These are phyloP conservation scores for Argentina silus DNA, from an alignment of 2,797 vertebrate genomes.

Conservation along the genomic window DNA sequence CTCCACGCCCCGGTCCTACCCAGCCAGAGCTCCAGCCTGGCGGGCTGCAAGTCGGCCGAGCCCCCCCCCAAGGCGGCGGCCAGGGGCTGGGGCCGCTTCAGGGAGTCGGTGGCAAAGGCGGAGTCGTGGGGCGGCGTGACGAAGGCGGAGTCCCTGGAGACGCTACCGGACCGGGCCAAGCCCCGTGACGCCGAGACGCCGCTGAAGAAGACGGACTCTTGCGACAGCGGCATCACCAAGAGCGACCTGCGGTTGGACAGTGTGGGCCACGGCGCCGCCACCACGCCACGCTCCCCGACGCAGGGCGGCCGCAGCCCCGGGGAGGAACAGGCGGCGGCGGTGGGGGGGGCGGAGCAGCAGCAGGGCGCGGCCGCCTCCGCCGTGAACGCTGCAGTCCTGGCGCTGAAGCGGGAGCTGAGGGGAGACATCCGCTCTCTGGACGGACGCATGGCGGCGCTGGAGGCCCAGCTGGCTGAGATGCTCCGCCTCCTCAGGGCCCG, in stretches of 20 bases:
- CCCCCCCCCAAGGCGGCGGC: slow-evolving; percentile 72
- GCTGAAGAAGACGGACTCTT: slow-evolving; percentile 97
- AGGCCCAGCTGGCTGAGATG: slow-evolving; percentile 92
- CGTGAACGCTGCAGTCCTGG: slow-evolving; percentile 93
- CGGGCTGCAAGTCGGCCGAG: slow-evolving; percentile 74
- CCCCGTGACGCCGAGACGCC: slow-evolving; percentile 77
- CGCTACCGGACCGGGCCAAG: slow-evolving; percentile 54
- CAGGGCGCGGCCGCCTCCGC: too few relatives aligned
- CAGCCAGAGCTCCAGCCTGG: slow-evolving; percentile 52
- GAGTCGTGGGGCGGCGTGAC: slow-evolving; percentile 92
- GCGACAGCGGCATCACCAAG: slow-evolving; percentile 98
- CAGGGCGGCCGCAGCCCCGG: slow-evolving; percentile 93
- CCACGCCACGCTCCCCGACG: slow-evolving; percentile 77
- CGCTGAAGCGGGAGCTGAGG: slow-evolving; percentile 93
- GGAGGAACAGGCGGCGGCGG: too few relatives aligned
- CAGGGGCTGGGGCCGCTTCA: slow-evolving; percentile 95
- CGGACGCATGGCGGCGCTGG: slow-evolving; percentile 87
- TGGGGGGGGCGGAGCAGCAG: too few relatives aligned
- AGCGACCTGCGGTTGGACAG: slow-evolving; percentile 96
- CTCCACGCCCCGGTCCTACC: slow-evolving; percentile 84
- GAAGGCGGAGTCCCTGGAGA: slow-evolving; percentile 72
- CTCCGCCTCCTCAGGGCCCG: slow-evolving; percentile 87
- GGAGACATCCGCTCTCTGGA: slow-evolving; percentile 92
- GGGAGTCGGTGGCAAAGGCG: slow-evolving; percentile 84
- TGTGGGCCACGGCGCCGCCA: slow-evolving; percentile 79